Base-by-base conservation (phyloP, 2,888 invertebrate genomes). In the Pseudococcus longispinus region DNA sequence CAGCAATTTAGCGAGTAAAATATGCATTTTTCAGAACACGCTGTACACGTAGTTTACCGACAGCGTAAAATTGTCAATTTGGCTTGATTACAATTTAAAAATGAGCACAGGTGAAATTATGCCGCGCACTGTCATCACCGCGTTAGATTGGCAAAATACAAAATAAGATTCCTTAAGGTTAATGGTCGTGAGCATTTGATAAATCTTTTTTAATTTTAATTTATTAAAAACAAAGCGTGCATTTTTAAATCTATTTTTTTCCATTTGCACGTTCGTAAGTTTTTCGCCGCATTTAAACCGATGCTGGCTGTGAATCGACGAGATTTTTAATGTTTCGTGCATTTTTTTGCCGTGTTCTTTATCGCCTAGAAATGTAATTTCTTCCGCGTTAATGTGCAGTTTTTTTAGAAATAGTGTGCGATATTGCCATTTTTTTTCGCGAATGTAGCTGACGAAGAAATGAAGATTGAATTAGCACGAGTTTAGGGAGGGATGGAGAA, bases 121-220 rank as follows among this genome's bases (percentile, higher is more conserved):
- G 26, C 70, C 70, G 70, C 18, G 70, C 77, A 26, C 32, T 42
- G 77, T 80, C 77, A 29, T 18, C 42, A 42, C 77, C 77, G 42
- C 42, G 77, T 29, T 26, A 80, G 77, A 80, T 80, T 80, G 77
- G 77, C 77, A 80, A 80, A 42, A 80, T 80, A 80, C 77, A 80
- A 80, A 80, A 80, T 80, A 80, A 80, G 77, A 80, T 80, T 80
- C 77, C 77, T 80, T 80, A 80, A 42, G 77, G 77, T 80, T 80
- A 80, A 80, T 80, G 77, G 77, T 80, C 77, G 77, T 80, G 70
- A 70, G 77, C 77, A 1, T 42, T 80, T 80, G 77, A 80, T 80
- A 42, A 80, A 80, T 80, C 77, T 80, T 80, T 80, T 70, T 80
- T 80, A 80, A 80, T 80, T 80, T 80, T 80, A 80, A 80, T 80